Evolutionary conservation across 2,888 invertebrate genomes (phyloP), one percentile per base, ranked within the genome.

Genomic region (Hipparchia sbordonii): DNA sequence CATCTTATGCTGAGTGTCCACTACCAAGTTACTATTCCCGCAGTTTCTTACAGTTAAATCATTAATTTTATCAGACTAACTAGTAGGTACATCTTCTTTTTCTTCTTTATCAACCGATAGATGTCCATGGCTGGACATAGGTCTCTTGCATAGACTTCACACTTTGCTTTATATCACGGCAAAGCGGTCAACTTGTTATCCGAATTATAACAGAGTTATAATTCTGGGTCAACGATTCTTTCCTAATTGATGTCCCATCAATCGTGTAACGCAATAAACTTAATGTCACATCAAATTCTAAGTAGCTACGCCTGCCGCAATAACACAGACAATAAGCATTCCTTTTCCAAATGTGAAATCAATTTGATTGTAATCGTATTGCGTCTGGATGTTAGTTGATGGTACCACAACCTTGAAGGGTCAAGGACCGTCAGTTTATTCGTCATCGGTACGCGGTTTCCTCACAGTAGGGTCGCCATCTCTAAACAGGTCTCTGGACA

Each of bases 341-440:
- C 77, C 75, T 76, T 65, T n/a, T 63, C 74, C 78, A 78, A 77
- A 79, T 78, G 76, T 68, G 76, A 71, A 73, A 71, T 71, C 70
- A 74, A 75, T 74, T 70, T 48, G 65, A 71, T 76, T 73, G 72
- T 72, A 76, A 71, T 72, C 69, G 68, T 73, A 60, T 71, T 67
- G 71, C 71, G 68, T 71, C 56, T 33, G 57, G 61, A 65, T 56
- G 65, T 60, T 57, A 48, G 33, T 45, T 62, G 52, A 61, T 72
- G 71, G 61, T 48, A 63, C 33, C 70, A 51, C 78, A 82, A 81
- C 81, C 81, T 84, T 84, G 81, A 79, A 72, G 73, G 82, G 80
- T 82, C 81, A 81, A 79, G 77, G 79, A 80, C 79, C 82, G 72
- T 63, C 39, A 69, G 61, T 67, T 66, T 72, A 77, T 78, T 79